phyloP scores from a whole-genome alignment of 2,113 vertebrate species.

The Rhegmatorhina hoffmannsi region DNA sequence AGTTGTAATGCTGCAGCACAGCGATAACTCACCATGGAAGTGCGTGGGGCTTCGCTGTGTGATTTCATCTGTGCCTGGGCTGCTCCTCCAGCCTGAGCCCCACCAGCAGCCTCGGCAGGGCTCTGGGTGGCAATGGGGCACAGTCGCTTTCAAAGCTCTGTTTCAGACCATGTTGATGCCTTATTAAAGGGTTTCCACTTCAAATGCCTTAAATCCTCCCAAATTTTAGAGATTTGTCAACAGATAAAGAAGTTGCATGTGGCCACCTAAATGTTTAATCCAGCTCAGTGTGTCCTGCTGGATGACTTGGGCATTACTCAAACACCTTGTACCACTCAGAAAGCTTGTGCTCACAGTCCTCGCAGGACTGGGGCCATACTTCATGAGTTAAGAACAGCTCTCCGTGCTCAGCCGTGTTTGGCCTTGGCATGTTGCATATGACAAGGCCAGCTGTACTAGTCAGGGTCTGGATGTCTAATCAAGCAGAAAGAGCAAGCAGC shows the following conservation, averaged over 20 bases:
- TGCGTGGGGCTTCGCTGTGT: not conserved
- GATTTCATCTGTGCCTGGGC: not conserved
- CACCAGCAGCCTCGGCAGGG: not conserved
- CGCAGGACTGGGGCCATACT: not conserved
- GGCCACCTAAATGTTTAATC: not conserved
- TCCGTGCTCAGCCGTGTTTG: not conserved
- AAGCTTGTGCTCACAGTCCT: not conserved
- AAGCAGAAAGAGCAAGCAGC: not conserved
- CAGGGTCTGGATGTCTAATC: not conserved
- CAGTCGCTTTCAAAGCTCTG: not conserved
- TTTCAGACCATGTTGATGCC: not conserved
- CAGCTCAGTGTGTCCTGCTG: not conserved
- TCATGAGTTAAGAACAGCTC: conserved; percentile 5
- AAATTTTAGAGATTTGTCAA: not conserved
- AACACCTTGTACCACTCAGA: not conserved
- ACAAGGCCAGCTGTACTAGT: conserved; percentile 8
- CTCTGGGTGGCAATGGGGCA: not conserved
- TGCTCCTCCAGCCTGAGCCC: not conserved
- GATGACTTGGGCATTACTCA: not conserved
- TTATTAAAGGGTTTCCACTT: not conserved
- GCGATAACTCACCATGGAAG: not conserved
- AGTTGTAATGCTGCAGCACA: not conserved
- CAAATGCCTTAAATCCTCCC: not conserved
- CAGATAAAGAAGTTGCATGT: not conserved
- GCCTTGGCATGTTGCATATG: not conserved